These are phyloP conservation scores for Pseudopodoces humilis DNA, from an alignment of 2,113 vertebrate genomes.

Conservation along the genomic window DNA sequence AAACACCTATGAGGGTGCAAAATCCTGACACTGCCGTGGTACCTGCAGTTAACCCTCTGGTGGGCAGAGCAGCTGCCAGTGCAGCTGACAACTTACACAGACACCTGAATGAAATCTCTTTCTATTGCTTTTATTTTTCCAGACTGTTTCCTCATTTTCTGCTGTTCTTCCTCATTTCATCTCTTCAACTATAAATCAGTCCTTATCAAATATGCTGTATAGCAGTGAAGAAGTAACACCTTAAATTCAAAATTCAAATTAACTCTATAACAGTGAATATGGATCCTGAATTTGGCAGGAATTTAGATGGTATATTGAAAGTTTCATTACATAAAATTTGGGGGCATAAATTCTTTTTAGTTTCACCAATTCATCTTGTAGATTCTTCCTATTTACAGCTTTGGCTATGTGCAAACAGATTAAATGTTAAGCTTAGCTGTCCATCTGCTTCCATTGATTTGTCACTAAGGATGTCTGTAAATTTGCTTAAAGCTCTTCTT, in stretches of 20 bases:
- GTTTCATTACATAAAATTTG: constrained; percentile 25
- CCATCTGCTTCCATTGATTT: background rate
- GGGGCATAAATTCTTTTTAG: background rate
- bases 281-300: constrained; percentile 32
- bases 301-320: constrained; percentile 9
- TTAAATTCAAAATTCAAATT: constrained; percentile 45
- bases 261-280: constrained; percentile 19
- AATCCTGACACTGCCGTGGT: background rate
- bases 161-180: background rate
- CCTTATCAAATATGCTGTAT: background rate
- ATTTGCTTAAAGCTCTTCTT: background rate
- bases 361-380: background rate
- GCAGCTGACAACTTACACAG: background rate
- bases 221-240: constrained; percentile 26
- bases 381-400: constrained; percentile 10
- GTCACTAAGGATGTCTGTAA: background rate
- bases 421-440: background rate
- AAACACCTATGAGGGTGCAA: background rate
- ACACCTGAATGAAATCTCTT: background rate
- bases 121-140: background rate
- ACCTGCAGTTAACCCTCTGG: background rate
- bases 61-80: background rate
- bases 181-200: background rate
- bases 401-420: background rate
- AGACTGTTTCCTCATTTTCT: background rate